Evolutionary conservation across 2,888 invertebrate species (phyloP), one percentile per base, ranked within the genome.

Genomic region (Drosophila melanosoma): DNA sequence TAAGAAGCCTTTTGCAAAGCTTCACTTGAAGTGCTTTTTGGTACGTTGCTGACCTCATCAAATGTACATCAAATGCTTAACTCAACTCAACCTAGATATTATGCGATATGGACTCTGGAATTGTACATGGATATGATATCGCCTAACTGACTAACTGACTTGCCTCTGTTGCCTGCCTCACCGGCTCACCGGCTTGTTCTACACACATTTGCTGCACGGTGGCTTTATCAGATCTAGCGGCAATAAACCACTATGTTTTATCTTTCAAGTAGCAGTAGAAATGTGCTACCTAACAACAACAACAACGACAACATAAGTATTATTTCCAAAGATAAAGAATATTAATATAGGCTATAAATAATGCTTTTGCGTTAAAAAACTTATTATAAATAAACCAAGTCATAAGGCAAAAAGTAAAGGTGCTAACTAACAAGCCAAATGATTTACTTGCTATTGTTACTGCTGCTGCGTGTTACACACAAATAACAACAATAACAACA

Each of bases 211-310:
- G 82, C 85, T 79, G 83, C 75, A 89, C 87, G 81, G 77, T 87
- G 81, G 81, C 91, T 91, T 91, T 91, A 91, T 91, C 91, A 88
- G 92, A 92, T 92, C 91, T 83, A 88, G 91, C 82, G 79, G 88
- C 85, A 90, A 92, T 92, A 92, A 91, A 90, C 89, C 89, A 82
- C 81, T 81, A 84, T 86, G 64, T 91, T 92, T 91, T 91, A 92
- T 91, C 92, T 91, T 90, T 91, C 91, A 91, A 91, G 91, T 92
- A 90, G 92, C 88, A 89, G 90, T 91, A 75, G 81, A 83, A 91
- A 90, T 90, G 90, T 89, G 88, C 92, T 92, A 91, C 87, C 89
- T 82, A 83, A 76, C 76, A 80, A 80, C 70, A 71, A 69, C 68
- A 76, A 52, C 63, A 76, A 63, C 69, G 65, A 68, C 69, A 76